These are phyloP conservation scores for Lutjanus argentimaculatus DNA, from an alignment of 2,797 vertebrate species.

Conservation along the genomic window DNA sequence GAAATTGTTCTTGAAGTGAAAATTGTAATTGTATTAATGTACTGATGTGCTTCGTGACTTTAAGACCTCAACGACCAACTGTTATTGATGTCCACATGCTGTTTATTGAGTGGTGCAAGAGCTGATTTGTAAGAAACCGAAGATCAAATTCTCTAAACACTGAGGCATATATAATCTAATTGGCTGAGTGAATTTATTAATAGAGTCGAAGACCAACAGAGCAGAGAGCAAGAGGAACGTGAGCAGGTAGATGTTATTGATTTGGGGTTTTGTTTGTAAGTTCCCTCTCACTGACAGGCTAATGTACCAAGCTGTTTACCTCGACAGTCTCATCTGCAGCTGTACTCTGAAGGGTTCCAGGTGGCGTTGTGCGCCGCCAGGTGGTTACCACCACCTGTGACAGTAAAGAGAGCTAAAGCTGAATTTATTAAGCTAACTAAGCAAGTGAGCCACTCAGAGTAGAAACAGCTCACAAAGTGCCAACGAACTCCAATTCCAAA, in stretches of 20 bases:
- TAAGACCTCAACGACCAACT: not conserved
- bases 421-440: not conserved
- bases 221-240: not conserved
- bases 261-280: not conserved
- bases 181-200: not conserved
- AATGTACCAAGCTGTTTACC: not conserved
- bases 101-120: not conserved
- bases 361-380: not conserved
- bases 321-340: not conserved
- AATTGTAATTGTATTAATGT: not conserved
- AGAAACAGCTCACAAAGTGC: constrained; percentile 3
- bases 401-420: not conserved
- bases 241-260: not conserved
- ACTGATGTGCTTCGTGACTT: not conserved
- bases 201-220: not conserved
- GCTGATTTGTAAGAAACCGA: not conserved
- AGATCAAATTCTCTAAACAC: not conserved
- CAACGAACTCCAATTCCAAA: no score
- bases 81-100: not conserved
- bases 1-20: not conserved
- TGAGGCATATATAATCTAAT: not conserved
- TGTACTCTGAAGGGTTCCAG: constrained; percentile 11
- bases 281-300: not conserved
- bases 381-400: constrained; percentile 6
- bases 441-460: not conserved